A percentile compares a stretch with the other conserved stretches of the same genome.
Conservation (phyloP, 2,113 vertebrate genomes). For the Parotia lawesii region DNA sequence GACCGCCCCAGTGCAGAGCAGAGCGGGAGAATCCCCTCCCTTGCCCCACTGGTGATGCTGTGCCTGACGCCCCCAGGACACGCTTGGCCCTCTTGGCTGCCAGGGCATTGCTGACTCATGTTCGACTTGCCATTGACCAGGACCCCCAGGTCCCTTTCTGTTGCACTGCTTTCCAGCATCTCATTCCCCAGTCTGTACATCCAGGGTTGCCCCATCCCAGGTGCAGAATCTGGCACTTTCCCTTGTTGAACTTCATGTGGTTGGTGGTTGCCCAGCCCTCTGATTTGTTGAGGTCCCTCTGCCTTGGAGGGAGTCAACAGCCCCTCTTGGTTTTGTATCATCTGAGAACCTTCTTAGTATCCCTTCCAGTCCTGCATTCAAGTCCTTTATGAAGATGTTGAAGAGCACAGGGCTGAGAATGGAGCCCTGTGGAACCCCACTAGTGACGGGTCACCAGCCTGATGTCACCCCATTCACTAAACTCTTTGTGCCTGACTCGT, state of each 20-base stretch:
- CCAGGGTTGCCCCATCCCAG: not conserved
- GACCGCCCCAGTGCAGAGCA: accelerated
- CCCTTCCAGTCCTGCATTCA: not conserved
- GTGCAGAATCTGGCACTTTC: not conserved
- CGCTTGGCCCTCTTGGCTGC: accelerated
- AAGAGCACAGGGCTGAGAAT: not conserved
- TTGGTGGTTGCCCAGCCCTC: not conserved
- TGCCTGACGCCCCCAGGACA: not conserved
- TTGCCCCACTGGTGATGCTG: accelerated
- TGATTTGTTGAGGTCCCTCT: not conserved
- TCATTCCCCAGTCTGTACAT: not conserved
- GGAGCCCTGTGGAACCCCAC: too few species aligned
- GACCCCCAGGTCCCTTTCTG: accelerated
- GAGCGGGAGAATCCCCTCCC: not conserved
- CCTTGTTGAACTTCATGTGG: not conserved
- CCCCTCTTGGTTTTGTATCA: not conserved
- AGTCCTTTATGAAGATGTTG: not conserved
- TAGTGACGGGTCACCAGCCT: not conserved
- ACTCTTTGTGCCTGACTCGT: not conserved
- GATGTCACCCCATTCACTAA: not conserved
- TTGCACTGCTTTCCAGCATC: not conserved
- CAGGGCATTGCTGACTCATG: not conserved
- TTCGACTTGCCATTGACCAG: accelerated
- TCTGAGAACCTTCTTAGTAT: not conserved
- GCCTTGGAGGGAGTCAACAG: not conserved